phyloP scores from a whole-genome alignment of 2,797 vertebrate genomes.

The Orestias chungarensis region DNA sequence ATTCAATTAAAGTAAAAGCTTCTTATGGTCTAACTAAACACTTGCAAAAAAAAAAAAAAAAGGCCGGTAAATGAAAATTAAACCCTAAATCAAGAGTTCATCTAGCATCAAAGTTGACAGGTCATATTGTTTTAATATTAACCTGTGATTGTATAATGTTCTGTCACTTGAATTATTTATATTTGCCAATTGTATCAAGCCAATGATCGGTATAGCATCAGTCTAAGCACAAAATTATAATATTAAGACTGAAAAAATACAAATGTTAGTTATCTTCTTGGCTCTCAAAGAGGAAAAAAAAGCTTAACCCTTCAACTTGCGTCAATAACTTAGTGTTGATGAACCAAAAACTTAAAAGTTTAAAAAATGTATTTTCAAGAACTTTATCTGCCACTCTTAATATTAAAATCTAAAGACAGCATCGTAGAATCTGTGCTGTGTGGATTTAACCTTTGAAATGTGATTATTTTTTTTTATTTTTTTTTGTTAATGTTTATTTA shows the following conservation, averaged over 20 bases:
- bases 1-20: not conserved
- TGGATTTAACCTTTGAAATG: conserved; percentile 15
- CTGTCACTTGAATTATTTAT: not conserved
- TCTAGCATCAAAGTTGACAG: not conserved
- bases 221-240: not conserved
- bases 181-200: not conserved
- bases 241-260: not conserved
- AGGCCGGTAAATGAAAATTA: no score
- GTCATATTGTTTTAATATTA: not conserved
- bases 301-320: not conserved
- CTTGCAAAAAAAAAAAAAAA: no score
- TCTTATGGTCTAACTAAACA: not conserved
- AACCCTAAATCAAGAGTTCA: not conserved
- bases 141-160: not conserved
- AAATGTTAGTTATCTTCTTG: not conserved
- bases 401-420: not conserved
- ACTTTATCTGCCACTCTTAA: not conserved
- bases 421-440: not conserved
- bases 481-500: conserved; percentile 39
- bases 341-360: not conserved
- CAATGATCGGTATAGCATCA: not conserved
- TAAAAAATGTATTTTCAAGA: not conserved
- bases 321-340: not conserved
- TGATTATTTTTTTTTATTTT: no score
- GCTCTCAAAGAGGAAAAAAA: not conserved